Percentiles rank a stretch among this genome's conserved stretches.
phyloP scores from a whole-genome alignment of 2,113 vertebrate genomes.

The Ptyas mucosa region DNA sequence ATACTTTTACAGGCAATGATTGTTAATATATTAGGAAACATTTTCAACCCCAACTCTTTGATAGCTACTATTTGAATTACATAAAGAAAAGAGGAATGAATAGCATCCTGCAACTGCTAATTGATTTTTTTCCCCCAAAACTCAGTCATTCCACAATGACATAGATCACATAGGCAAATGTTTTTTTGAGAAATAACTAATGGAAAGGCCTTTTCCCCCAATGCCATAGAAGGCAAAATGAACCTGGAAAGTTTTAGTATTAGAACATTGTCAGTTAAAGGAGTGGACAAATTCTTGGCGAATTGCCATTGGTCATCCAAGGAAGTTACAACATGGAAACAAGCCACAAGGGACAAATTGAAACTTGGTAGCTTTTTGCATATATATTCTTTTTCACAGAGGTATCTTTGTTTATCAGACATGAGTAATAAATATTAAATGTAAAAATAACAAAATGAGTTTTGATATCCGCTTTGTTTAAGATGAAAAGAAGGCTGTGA shows the following conservation, averaged over 20 bases:
- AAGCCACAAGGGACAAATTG: background rate
- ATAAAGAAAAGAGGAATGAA: constrained; percentile 38
- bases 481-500: background rate
- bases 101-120: background rate
- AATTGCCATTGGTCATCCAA: background rate
- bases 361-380: background rate
- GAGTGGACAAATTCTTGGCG: background rate
- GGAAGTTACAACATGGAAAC: background rate
- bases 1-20: constrained; percentile 63
- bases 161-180: background rate
- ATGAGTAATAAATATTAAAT: background rate
- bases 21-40: constrained; percentile 26
- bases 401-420: background rate
- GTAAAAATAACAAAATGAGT: background rate
- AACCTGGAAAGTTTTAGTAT: background rate
- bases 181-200: background rate
- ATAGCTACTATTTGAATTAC: constrained; percentile 49
- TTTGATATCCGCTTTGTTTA: background rate
- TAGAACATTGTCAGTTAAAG: background rate
- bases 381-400: background rate
- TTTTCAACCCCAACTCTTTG: constrained; percentile 45
- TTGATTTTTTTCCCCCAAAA: background rate
- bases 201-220: background rate
- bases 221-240: background rate
- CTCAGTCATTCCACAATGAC: background rate